Evolutionary conservation across 2,888 invertebrate species (phyloP), one percentile per base, ranked within the genome.

Genomic region (Cataglyphis cursor): DNA sequence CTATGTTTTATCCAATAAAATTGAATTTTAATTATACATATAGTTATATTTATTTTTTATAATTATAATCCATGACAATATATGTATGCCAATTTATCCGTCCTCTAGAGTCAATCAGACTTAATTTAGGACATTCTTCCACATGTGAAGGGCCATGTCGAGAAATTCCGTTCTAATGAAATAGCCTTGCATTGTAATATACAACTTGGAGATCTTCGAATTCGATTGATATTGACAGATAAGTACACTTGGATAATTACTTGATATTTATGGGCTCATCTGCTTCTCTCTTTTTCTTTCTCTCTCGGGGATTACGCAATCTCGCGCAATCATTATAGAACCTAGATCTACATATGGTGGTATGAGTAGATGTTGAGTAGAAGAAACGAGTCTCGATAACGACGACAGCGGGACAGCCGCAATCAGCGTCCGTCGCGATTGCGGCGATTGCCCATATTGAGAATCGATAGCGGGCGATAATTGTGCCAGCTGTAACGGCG

Each of bases 401-500:
- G 44, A 78, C 72, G 72, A 59, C 72, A 24, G 44, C 72, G n/a
- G n/a, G n/a, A n/a, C 66, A n/a, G 48, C n/a, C 48, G 35, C 72
- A 72, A 78, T 78, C 72, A 61, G 24, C 44, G 44, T 21, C 12
- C 72, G 44, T 8, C 59, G 70, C 72, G 70, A 78, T 78, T 59
- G 72, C 31, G 72, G 44, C 59, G 59, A 80, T 80, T 80, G 72
- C 72, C 59, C 61, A 80, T 80, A 80, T 80, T 72, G 78, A 59
- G 59, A 72, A 80, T 80, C 78, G 72, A 80, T 80, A 72, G 78
- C 78, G 35, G 31, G 54, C 44, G 78, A 80, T 72, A 80, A 80
- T 80, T 80, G 78, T 70, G 78, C 72, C 72, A 80, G 78, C 24
- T 80, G 72, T 80, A 80, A 80, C 72, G 35, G 15, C 24, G 44